Base-by-base conservation (phyloP, 1,140 invertebrate species). In the Drosophila repleta region DNA sequence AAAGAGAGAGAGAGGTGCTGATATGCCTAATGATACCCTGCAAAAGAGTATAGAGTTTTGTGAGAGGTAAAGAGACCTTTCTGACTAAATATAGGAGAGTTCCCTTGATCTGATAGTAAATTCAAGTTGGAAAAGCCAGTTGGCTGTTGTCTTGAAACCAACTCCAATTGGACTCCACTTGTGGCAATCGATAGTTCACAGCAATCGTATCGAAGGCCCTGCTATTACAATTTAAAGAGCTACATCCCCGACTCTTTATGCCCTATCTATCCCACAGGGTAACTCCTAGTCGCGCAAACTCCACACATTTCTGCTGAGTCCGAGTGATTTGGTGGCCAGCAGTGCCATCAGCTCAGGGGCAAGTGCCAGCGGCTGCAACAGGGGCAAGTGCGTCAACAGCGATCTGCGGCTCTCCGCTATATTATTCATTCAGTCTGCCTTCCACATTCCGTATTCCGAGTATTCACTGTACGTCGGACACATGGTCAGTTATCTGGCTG, bases 401-500 rank as follows among this genome's bases (percentile, higher is more conserved):
- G 51, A 46, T 63, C 35, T 55, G 39, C 60, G 21, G 20, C 24
- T 39, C 43, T 18, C 15, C 15, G 32, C 3, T 35, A 11, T 35
- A 11, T 43, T 15, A 15, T 43, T 24, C 4, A 6, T 43, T 43
- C 39, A 17, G 17, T 43, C 45, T 37, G 15, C 52, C 11, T 46
- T 49, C 11, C 48, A 52, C 26, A 35, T 45, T 46, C 15, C 43
- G 29, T 49, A 56, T 78, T 67, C 45, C 66, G 56, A 39, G 69
- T 61, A 29, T 69, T 67, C 45, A 67, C 51, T 37, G 69, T 61
- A 43, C 56, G 32, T 67, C 74, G 35, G 41, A n/a, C 48, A 60
- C 74, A 66, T 53, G 74, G 60, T 41, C 72, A 67, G 57, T 75
- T 80, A 81, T 81, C 70, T 65, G 56, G 35, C 35, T 13, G 56